Evolutionary conservation across 2,113 vertebrate species (phyloP), one percentile per base, ranked within the genome.

Genomic region (Hymenochirus boettgeri): DNA sequence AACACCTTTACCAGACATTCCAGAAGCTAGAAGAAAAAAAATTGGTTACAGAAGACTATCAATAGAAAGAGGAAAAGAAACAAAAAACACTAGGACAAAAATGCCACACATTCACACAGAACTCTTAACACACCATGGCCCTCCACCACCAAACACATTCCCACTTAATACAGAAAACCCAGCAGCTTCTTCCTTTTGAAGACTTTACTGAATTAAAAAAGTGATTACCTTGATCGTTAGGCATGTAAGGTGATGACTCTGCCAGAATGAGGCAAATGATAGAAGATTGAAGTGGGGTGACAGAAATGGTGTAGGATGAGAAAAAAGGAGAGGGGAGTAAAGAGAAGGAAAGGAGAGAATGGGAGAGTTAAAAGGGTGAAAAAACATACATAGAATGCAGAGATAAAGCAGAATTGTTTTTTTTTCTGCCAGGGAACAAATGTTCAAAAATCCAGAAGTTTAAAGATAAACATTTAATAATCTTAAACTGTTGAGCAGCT

Each of bases 241-340:
- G 91, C 95, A 99, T 98, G 97, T 97, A 97, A 92, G 97, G 95
- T 90, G 95, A 92, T 85, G 95, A 94, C 82, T 98, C 96, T 87
- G 95, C 95, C 96, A 94, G 90, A 76, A 81, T 78, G 81, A 86
- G 86, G 85, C 83, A 82, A 74, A 82, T 26, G 22, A 54, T n/a
- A 54, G 17, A 3, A 10, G 11, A 18, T 27, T 11, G 19, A 35
- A n/a, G 31, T n/a, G 54, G 46, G 46, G n/a, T 42, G 39, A 48
- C 18, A 22, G 18, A 19, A 8, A 18, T 29, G 27, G 54, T 9
- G 54, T 18, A 31, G 26, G 11, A 23, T 26, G 23, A 55, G 52
- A 55, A 23, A 5, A 24, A 13, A 35, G 18, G 25, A 19, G 6
- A 9, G 54, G 54, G 26, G n/a, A 18, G n/a, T 9, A n/a, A 26